A percentile compares a stretch with the other conserved stretches of the same genome.
Evolutionary conservation across 53 echinoderm and acorn worm genomes (phyloP).

Genomic region (Arbacia lixula): DNA sequence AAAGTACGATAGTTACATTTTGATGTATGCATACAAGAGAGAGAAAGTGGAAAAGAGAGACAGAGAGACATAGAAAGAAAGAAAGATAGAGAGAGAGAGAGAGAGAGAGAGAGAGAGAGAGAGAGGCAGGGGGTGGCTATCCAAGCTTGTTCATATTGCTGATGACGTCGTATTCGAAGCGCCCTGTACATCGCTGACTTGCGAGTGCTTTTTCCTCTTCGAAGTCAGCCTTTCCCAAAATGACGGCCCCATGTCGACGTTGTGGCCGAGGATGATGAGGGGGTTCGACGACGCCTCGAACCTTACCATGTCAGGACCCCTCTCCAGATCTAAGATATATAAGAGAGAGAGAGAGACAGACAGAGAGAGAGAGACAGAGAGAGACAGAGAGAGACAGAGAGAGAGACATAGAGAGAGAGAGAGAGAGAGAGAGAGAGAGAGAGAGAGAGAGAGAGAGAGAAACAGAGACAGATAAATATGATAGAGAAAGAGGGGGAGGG

Average conservation of each 20-base stretch:
- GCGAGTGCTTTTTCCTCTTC: too few relatives aligned
- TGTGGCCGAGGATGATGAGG: conserved; percentile 10
- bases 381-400: not conserved
- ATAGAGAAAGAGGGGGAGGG: not conserved
- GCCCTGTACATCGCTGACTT: too few relatives aligned
- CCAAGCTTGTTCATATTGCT: too few relatives aligned
- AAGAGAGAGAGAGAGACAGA: not conserved
- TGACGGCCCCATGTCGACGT: not conserved
- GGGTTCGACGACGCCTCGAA: conserved; percentile 1
- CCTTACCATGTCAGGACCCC: not conserved
- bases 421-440: not conserved
- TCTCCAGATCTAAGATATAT: not conserved
- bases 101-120: too few relatives aligned
- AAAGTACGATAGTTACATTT: too few relatives aligned
- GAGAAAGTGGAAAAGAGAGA: too few relatives aligned
- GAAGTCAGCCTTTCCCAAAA: too few relatives aligned
- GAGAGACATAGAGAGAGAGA: not conserved
- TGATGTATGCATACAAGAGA: too few relatives aligned
- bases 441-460: not conserved
- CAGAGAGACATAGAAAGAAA: too few relatives aligned
- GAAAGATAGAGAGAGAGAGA: too few relatives aligned
- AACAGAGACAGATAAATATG: not conserved
- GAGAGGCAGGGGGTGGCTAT: too few relatives aligned
- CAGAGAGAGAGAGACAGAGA: not conserved
- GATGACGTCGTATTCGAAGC: too few relatives aligned